Evolutionary conservation across 2,797 vertebrate species (phyloP).

Genomic region (Scolopax bukidnonensis): DNA sequence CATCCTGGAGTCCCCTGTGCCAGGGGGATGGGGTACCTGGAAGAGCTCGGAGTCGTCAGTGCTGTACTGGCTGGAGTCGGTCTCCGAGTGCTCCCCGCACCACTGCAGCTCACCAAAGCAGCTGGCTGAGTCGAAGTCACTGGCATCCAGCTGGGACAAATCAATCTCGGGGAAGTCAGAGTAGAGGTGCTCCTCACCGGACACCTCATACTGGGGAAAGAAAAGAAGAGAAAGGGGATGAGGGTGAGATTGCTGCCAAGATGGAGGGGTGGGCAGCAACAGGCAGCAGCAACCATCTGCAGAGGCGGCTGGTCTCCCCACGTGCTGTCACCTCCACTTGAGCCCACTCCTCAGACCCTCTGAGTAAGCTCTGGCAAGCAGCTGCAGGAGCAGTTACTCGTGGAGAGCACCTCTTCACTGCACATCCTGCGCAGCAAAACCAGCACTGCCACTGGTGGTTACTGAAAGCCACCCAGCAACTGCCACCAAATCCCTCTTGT

Average conservation of each 20-base stretch:
- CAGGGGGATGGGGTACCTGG: constrained; percentile 81
- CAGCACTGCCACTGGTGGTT: background rate
- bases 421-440: accelerated
- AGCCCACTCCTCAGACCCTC: background rate
- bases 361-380: background rate
- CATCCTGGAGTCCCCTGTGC: background rate
- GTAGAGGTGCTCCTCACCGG: constrained; percentile 91
- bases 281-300: background rate
- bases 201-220: constrained; percentile 81
- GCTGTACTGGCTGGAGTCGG: constrained; percentile 88
- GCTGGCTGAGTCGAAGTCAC: constrained; percentile 93
- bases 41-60: constrained; percentile 89
- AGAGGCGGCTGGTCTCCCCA: accelerated
- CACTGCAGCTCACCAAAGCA: constrained; percentile 95
- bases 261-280: background rate
- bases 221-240: background rate
- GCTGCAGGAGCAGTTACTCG: background rate
- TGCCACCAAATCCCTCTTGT: background rate
- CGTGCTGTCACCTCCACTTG: accelerated
- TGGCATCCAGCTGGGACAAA: constrained; percentile 95
- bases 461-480: background rate
- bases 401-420: too few species aligned
- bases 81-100: constrained; percentile 88
- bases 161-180: constrained; percentile 96
- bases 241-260: background rate